Evolutionary conservation across 2,113 vertebrate genomes (phyloP), one percentile per base, ranked within the genome.

Genomic region (Xenopus borealis): DNA sequence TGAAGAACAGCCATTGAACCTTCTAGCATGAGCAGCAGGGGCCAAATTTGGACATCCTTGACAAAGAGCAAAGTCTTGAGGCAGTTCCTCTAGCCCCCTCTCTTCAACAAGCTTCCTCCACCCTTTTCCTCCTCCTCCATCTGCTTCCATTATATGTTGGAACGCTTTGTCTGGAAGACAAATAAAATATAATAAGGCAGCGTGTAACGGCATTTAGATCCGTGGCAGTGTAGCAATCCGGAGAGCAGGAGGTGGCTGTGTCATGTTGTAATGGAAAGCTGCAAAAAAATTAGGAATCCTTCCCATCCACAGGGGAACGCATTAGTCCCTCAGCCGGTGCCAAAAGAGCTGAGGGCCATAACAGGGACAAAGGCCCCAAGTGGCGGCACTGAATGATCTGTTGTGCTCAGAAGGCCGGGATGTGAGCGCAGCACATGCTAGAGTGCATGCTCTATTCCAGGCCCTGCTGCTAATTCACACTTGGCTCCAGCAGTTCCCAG

Each of bases 241-340:
- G 52, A 63, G 69, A 64, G 59, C 67, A 63, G 74, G 74, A 64
- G 66, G 57, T 69, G 66, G 66, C 74, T 33, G 62, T 64, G 59
- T 77, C 74, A 77, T 77, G 74, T 67, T 70, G 74, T 77, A 77
- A 77, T 77, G 74, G 74, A 77, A 77, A 77, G 74, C 74, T 69
- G 53, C 53, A 55, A 47, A 13, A 55, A 64, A 52, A 64, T 67
- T 59, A 77, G 62, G 74, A 70, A 70, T 70, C 66, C 33, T 59
- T 77, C 67, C 74, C 66, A 70, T 69, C 47, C 74, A 70, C 61
- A 70, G 66, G 67, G 67, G 66, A 70, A 77, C 50, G 61, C 67
- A 63, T 77, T 63, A 77, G 66, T 63, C 59, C 50, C 67, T 70
- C 30, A 69, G 55, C 50, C 50, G 30, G 61, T 70, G 74, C 74